Percentiles rank a stretch among this genome's conserved stretches.
phyloP scores from a whole-genome alignment of 2,113 vertebrate genomes.

The Motacilla tschutschensis region DNA sequence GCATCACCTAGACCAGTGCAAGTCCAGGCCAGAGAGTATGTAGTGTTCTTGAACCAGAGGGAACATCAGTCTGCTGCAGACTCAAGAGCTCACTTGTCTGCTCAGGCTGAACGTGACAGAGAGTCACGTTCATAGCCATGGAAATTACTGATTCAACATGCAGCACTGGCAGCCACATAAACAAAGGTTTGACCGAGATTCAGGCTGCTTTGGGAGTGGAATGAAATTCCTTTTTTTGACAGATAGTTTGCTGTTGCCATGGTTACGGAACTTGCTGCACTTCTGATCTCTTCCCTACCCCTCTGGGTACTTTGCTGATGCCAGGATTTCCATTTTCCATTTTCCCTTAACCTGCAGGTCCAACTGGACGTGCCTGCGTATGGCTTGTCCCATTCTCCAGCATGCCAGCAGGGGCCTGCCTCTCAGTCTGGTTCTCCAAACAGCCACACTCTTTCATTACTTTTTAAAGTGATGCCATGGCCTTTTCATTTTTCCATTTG shows the following conservation, averaged over 20 bases:
- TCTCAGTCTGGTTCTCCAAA: not conserved
- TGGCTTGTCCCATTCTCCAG: not conserved
- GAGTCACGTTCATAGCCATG: not conserved
- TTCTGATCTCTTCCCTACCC: not conserved
- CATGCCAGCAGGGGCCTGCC: not conserved
- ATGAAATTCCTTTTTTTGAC: not conserved
- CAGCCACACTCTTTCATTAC: not conserved
- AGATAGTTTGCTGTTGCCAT: not conserved
- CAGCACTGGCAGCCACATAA: not conserved
- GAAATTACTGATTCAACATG: not conserved
- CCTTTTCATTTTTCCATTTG: slow-evolving; percentile 22
- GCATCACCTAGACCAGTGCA: not conserved
- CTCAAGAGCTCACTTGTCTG: not conserved
- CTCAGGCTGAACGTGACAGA: not conserved
- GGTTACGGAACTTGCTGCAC: not conserved
- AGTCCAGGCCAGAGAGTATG: accelerated
- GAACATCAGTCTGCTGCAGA: not conserved
- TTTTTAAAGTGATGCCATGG: not conserved
- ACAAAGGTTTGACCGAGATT: not conserved
- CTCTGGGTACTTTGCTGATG: not conserved
- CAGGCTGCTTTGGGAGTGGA: not conserved
- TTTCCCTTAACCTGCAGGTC: not conserved
- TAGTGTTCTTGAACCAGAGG: not conserved
- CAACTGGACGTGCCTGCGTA: not conserved
- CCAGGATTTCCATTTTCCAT: not conserved